Evolutionary conservation across 2,113 vertebrate genomes (phyloP).

Genomic region (Coptodon rendalli): DNA sequence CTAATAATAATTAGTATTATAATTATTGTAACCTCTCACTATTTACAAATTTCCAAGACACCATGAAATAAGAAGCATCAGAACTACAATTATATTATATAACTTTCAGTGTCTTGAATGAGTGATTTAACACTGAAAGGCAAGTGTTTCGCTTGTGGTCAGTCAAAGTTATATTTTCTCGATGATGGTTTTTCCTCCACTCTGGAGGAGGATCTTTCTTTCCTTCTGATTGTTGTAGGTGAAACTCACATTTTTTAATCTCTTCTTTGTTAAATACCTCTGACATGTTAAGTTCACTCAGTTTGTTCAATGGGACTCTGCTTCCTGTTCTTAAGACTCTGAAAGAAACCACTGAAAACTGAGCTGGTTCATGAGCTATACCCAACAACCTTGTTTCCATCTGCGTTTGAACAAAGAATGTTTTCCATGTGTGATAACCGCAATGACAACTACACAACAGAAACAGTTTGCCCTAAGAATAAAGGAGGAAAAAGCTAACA

Average conservation of each 20-base stretch:
- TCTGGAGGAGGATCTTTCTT: background rate
- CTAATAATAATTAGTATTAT: background rate
- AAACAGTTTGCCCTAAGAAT: background rate
- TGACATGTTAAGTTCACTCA: background rate
- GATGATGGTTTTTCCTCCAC: background rate
- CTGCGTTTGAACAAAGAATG: background rate
- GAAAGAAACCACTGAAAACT: background rate
- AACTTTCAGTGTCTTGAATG: background rate
- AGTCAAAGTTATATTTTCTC: background rate
- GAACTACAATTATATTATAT: too few relatives aligned
- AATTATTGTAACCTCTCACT: background rate
- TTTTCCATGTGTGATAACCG: background rate
- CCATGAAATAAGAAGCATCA: background rate
- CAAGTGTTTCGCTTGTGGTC: background rate
- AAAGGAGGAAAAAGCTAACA: background rate
- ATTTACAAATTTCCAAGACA: background rate
- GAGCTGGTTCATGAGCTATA: background rate
- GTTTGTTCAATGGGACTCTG: background rate
- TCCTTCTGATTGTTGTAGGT: background rate
- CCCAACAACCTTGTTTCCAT: background rate
- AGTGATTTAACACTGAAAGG: background rate
- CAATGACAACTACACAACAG: background rate
- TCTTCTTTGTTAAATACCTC: background rate
- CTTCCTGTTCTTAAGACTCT: background rate
- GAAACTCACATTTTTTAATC: background rate